Conservation (phyloP, 2,797 vertebrate genomes). For the Pitangus sulphuratus region DNA sequence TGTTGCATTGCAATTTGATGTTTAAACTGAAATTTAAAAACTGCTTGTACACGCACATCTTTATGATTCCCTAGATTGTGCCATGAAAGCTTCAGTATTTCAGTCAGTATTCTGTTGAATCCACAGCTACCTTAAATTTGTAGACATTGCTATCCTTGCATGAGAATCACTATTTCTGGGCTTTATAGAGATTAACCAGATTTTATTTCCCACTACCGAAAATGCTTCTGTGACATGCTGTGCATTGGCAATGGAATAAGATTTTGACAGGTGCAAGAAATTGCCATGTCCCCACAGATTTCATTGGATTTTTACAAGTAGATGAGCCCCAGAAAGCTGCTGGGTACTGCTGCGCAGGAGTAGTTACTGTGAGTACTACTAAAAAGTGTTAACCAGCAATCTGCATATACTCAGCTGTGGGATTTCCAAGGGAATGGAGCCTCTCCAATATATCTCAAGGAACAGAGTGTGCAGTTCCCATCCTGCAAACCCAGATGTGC, state of each 20-base stretch:
- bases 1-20: constrained; percentile 41
- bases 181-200: constrained; percentile 64
- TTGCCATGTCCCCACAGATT: constrained; percentile 12
- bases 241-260: constrained; percentile 26
- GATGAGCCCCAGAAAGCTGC: constrained; percentile 32
- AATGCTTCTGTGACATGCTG: neutral
- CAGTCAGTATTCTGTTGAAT: constrained; percentile 63
- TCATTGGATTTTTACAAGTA: constrained; percentile 43
- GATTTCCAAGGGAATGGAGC: neutral
- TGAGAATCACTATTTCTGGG: constrained; percentile 60
- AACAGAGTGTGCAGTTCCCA: neutral
- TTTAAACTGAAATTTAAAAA: constrained; percentile 64
- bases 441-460: neutral
- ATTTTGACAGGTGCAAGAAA: constrained; percentile 48
- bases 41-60: constrained; percentile 49
- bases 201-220: constrained; percentile 43
- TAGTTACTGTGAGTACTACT: neutral
- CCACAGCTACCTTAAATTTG: constrained; percentile 63
- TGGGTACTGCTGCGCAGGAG: neutral
- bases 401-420: neutral
- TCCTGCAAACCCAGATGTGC: neutral
- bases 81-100: constrained; percentile 54
- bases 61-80: constrained; percentile 61
- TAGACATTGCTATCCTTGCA: constrained; percentile 46
- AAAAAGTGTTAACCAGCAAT: constrained; percentile 33